Evolutionary conservation across 2,888 invertebrate species (phyloP).

Genomic region (Chymomyza procnemis): DNA sequence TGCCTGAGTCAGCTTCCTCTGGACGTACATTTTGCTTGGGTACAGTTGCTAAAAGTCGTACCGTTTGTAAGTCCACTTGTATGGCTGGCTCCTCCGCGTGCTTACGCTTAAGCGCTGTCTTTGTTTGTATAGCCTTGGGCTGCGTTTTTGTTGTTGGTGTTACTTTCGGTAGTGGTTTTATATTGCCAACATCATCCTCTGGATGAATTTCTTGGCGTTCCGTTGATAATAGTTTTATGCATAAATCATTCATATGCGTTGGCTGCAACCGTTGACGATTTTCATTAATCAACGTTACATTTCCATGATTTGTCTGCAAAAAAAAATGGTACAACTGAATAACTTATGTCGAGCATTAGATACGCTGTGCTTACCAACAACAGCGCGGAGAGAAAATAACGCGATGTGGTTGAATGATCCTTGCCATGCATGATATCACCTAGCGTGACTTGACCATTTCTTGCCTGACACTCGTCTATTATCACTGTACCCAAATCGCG

Average conservation of each 20-base stretch:
- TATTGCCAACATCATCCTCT: conserved; percentile 75
- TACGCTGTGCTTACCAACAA: conserved; percentile 60
- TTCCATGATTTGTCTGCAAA: conserved; percentile 67
- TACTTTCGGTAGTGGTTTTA: too few species aligned
- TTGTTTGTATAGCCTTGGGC: neutral
- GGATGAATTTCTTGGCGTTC: conserved; percentile 66
- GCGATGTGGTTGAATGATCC: conserved; percentile 62
- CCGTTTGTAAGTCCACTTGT: conserved; percentile 38
- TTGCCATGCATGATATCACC: conserved; percentile 66
- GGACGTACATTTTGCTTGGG: conserved; percentile 39
- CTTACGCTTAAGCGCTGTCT: neutral
- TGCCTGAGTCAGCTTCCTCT: conserved; percentile 53
- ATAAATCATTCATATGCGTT: conserved; percentile 52
- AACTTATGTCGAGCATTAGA: neutral
- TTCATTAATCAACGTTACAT: conserved; percentile 53
- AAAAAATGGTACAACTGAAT: too few species aligned
- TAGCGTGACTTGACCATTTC: conserved; percentile 46
- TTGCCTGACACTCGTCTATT: conserved; percentile 57
- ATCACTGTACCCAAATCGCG: conserved; percentile 73
- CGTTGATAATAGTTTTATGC: conserved; percentile 61
- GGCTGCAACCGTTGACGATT: conserved; percentile 53
- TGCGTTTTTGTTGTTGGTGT: neutral
- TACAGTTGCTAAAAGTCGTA: conserved; percentile 47
- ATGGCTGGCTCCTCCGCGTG: neutral
- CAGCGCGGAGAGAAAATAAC: conserved; percentile 70